Percentiles rank a stretch among this genome's conserved stretches.
Evolutionary conservation across 2,888 invertebrate species (phyloP).

Genomic region (Drosophila vallismaia): DNA sequence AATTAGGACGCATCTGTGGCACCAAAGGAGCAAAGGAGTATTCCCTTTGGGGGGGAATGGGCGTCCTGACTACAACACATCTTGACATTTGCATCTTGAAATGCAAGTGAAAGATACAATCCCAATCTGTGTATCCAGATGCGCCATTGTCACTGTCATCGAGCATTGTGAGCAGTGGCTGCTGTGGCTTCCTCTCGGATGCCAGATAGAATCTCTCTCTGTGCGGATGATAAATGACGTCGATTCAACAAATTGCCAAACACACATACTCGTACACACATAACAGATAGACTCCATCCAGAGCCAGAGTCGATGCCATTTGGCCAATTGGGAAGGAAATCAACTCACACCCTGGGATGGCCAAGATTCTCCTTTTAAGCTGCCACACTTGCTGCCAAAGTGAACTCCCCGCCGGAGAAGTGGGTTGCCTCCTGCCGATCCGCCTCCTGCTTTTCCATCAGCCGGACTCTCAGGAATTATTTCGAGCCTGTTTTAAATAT

Average conservation of each 20-base stretch:
- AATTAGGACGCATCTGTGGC: conserved; percentile 53
- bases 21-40: conserved; percentile 19
- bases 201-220: conserved; percentile 21
- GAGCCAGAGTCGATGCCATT: conserved; percentile 43
- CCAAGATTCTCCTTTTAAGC: conserved; percentile 18
- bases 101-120: conserved; percentile 82
- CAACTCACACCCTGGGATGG: conserved; percentile 56
- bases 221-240: conserved; percentile 81
- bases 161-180: conserved; percentile 38
- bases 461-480: conserved; percentile 42
- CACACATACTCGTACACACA: conserved; percentile 56
- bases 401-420: conserved; percentile 5
- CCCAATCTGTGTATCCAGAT: conserved; percentile 74
- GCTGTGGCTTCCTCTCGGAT: conserved; percentile 23
- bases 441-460: conserved; percentile 15
- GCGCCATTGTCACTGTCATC: conserved; percentile 57
- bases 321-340: conserved; percentile 80
- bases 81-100: conserved; percentile 81
- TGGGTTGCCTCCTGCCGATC: neutral
- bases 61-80: conserved; percentile 50
- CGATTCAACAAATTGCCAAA: conserved; percentile 75
- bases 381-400: conserved; percentile 12
- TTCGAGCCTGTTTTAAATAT: conserved; percentile 39
- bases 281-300: conserved; percentile 48
- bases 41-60: neutral